Evolutionary conservation across 2,888 invertebrate species (phyloP).

Genomic region (Drosophila mimetica): DNA sequence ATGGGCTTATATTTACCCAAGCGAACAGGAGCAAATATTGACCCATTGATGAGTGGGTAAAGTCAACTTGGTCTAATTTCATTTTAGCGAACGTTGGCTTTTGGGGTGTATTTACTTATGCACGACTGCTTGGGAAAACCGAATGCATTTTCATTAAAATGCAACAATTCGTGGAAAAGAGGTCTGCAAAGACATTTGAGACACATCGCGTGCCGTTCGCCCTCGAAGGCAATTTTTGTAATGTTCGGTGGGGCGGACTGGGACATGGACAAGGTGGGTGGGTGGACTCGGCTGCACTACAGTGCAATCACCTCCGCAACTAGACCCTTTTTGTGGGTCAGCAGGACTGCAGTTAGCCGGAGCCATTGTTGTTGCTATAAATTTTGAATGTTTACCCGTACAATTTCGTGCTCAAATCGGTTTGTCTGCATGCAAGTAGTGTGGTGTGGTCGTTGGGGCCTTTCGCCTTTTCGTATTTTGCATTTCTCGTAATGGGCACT

Average conservation of each 20-base stretch:
- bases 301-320: conserved; percentile 69
- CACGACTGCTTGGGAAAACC: conserved; percentile 41
- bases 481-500: conserved; percentile 71
- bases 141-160: conserved; percentile 29
- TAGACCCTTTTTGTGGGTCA: conserved; percentile 61
- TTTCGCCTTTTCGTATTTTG: conserved; percentile 14
- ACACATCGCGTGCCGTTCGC: conserved; percentile 59
- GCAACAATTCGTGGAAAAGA: conserved; percentile 37
- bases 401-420: conserved; percentile 49
- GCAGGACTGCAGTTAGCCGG: conserved; percentile 39
- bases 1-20: conserved; percentile 25
- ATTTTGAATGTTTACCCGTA: conserved; percentile 70
- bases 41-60: conserved; percentile 48
- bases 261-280: neutral
- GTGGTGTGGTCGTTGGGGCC: conserved; percentile 13
- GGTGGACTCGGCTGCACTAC: neutral
- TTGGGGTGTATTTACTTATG: conserved; percentile 1
- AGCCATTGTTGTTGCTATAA: conserved; percentile 44
- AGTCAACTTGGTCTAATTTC: conserved; percentile 33
- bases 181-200: conserved; percentile 32
- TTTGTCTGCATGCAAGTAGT: conserved; percentile 8
- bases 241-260: neutral
- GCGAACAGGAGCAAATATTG: conserved; percentile 41
- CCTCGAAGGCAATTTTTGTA: conserved; percentile 24
- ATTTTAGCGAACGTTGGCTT: conserved; percentile 23